Percentiles rank a stretch among this genome's conserved stretches.
phyloP scores from a whole-genome alignment of 2,888 invertebrate species.

The Hirtodrosophila trivittata region DNA sequence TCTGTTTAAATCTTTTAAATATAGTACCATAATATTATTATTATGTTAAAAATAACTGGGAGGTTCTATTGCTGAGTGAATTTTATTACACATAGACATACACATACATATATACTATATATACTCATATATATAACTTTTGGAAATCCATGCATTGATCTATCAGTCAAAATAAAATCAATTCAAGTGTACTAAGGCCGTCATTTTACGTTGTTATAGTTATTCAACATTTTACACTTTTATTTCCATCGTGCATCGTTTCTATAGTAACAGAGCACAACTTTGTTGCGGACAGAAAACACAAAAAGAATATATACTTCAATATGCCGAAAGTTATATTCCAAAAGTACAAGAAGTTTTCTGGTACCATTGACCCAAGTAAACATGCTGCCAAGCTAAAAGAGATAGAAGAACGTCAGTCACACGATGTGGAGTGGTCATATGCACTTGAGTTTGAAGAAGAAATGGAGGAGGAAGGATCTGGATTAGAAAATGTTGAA shows the following conservation, averaged over 20 bases:
- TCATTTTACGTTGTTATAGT: not conserved
- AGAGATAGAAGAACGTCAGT: conserved; percentile 53
- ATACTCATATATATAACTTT: too few relatives aligned
- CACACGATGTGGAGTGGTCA: conserved; percentile 9
- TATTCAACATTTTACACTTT: not conserved
- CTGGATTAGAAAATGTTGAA: conserved; percentile 28
- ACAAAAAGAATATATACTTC: conserved; percentile 11
- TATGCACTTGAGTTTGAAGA: conserved; percentile 18
- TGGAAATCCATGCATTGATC: conserved; percentile 3
- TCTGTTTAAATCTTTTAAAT: too few relatives aligned
- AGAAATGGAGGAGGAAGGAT: conserved; percentile 49
- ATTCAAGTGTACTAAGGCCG: not conserved
- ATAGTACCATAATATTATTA: too few relatives aligned
- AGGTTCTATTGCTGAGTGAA: too few relatives aligned
- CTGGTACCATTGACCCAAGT: conserved; percentile 41
- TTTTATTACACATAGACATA: too few relatives aligned
- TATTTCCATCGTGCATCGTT: conserved; percentile 23
- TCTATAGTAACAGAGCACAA: conserved; percentile 45
- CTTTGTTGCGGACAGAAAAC: conserved; percentile 42
- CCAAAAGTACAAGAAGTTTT: conserved; percentile 49
- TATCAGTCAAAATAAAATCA: conserved; percentile 12
- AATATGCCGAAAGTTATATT: conserved; percentile 55
- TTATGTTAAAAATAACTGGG: too few relatives aligned
- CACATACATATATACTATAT: too few relatives aligned
- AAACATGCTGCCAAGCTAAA: conserved; percentile 60